These are phyloP conservation scores for Ciconia maguari DNA, from an alignment of 2,113 vertebrate species.

Conservation along the genomic window DNA sequence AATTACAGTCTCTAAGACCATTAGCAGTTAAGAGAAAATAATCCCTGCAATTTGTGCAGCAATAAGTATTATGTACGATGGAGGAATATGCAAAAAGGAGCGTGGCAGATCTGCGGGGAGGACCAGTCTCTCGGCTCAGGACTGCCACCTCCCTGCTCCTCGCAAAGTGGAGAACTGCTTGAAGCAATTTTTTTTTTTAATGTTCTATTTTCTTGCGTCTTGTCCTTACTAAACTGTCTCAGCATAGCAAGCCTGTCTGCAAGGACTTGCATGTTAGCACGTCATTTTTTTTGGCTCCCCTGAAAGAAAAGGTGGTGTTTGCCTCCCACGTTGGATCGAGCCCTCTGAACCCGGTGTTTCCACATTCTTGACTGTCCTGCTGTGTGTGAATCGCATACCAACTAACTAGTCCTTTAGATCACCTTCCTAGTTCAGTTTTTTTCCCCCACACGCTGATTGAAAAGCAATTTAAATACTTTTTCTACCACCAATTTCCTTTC, in stretches of 20 bases:
- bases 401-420: neutral
- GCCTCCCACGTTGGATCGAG: neutral
- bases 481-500: neutral
- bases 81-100: neutral
- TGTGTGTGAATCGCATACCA: neutral
- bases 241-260: neutral
- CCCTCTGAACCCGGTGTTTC: neutral
- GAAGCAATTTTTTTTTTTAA: neutral
- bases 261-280: neutral
- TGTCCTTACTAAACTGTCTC: neutral
- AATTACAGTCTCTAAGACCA: conserved; percentile 30
- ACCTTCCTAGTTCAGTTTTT: neutral
- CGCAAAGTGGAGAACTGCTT: neutral
- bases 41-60: conserved; percentile 58
- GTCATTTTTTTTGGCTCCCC: neutral
- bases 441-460: neutral
- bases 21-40: conserved; percentile 61
- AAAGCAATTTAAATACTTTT: conserved; percentile 9
- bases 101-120: neutral
- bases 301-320: neutral
- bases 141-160: conserved; percentile 67
- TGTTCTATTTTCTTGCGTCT: neutral
- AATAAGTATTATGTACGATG: neutral
- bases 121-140: conserved; percentile 43
- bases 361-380: neutral